phyloP scores from a whole-genome alignment of 2,888 invertebrate genomes.

The Agriotes lineatus region DNA sequence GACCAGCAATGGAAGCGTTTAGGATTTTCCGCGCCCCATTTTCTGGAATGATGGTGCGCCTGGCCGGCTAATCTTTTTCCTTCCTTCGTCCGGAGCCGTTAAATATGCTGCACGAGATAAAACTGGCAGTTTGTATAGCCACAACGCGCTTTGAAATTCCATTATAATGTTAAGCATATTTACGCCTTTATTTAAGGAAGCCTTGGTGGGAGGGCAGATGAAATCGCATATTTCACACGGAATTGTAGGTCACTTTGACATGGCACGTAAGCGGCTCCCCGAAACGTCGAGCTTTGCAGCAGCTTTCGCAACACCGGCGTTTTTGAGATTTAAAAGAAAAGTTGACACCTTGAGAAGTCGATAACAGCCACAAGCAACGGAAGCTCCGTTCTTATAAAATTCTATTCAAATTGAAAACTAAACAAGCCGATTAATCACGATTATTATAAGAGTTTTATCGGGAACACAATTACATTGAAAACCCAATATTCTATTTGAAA shows the following conservation, averaged over 20 bases:
- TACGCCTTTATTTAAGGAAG: constrained; percentile 22
- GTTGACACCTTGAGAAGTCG: constrained; percentile 25
- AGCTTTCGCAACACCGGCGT: constrained; percentile 13
- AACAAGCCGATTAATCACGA: neutral
- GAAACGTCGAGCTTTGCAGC: constrained; percentile 24
- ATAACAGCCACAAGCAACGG: constrained; percentile 6
- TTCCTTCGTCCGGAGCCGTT: constrained; percentile 8
- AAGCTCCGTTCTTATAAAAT: neutral
- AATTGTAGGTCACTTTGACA: constrained; percentile 27
- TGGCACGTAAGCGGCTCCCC: constrained; percentile 12
- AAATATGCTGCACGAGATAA: constrained; percentile 25
- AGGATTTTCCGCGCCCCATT: constrained; percentile 8
- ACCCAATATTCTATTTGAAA: too few species aligned
- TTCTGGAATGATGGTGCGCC: constrained; percentile 21
- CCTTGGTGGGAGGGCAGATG: constrained; percentile 6
- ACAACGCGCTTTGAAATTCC: constrained; percentile 21
- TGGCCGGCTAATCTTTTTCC: constrained; percentile 24
- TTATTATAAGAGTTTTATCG: too few species aligned
- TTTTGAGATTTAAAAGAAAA: constrained; percentile 26
- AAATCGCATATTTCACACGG: constrained; percentile 31
- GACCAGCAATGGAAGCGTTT: constrained; percentile 1
- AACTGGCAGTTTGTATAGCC: constrained; percentile 20
- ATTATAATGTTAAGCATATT: constrained; percentile 26
- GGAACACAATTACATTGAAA: too few species aligned
- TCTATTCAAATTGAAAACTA: neutral